Evolutionary conservation across 2,797 vertebrate species (phyloP), one percentile per base, ranked within the genome.

Genomic region (Phrynocephalus forsythii): DNA sequence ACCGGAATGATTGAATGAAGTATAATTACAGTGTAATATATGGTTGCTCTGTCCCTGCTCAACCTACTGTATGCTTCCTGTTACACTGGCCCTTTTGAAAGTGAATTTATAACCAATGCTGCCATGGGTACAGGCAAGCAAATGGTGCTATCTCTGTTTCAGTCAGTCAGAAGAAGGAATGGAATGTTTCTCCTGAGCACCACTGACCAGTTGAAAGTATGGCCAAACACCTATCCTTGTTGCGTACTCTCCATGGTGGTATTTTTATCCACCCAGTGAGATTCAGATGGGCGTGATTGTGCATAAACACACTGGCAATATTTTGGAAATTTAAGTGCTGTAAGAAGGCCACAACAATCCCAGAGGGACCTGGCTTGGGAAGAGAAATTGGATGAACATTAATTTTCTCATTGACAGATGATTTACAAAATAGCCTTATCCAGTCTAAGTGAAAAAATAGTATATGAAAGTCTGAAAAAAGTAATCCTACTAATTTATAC

Each of bases 291-390:
- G 44, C 1, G n/a, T 28, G 24, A 50, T 2, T 68, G 38, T 56
- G 38, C 67, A n/a, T n/a, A 71, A 68, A 22, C 38, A 26, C 8
- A n/a, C 22, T 16, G 11, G 44, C 6, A 8, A 52, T 72, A 30
- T 24, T 85, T 50, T 18, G 28, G 50, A 24, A 10, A 73, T 88
- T 79, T 48, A 82, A 86, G 48, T 56, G 75, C 6, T 7, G 44
- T 83, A 90, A 67, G 16, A 72, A 82, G 72, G 0, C 0, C 78
- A 86, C 26, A 68, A 87, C 44, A 76, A 0, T 0, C n/a, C 83
- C 84, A 75, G 13, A 50, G 84, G 90, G 89, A 77, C 16, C 85
- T 82, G 22, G 6, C 38, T 2, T 38, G 15, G 2, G 38, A 50
- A 48, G 48, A 79, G 79, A 52, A 76, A 63, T n/a, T 73, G 30